Base-by-base conservation (phyloP, 2,113 vertebrate species). In the Gasterosteus aculeatus region DNA sequence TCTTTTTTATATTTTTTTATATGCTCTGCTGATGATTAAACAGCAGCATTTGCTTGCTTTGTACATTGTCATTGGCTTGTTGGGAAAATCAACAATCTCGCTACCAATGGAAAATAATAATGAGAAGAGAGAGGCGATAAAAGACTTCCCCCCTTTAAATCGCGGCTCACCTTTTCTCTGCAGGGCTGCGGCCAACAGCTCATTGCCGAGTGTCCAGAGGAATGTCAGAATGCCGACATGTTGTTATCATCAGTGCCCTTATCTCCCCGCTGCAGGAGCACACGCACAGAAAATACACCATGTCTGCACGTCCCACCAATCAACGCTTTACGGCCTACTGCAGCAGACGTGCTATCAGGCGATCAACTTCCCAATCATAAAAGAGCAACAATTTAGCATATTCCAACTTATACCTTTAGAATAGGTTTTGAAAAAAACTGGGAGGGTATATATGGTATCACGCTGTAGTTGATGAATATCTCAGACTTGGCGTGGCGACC, bases 191-290 rank as follows among this genome's bases (percentile, higher is more conserved):
- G 72, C 87, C 69, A 84, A 54, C 80, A 83, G 80, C 79, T 87
- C 78, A 80, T 83, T 85, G 87, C 86, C 63, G 80, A 91, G 42
- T 83, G 88, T 93, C 89, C 90, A 88, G 81, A 91, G 86, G 89
- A 93, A 92, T 93, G 90, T 92, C 92, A 90, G 85, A 64, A 83
- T 84, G 84, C 78, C 78, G 88, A 87, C 92, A 90, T 88, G 84
- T 88, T 90, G 83, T 92, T 93, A 93, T 93, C 91, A 77, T 85
- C 80, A 51, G 63, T 65, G 76, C 65, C 73, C 92, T 93, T 94
- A 94, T 94, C 92, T 92, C 87, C 47, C 65, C 65, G 65, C 76
- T 85, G 88, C 92, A 94, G 92, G 89, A 90, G 89, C 78, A 83
- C 66, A 46, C 46, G 71, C 87, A 89, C 84, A 87, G 89, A 80